Base-by-base conservation (phyloP, 1,140 invertebrate species). In the Andricus grossulariae region DNA sequence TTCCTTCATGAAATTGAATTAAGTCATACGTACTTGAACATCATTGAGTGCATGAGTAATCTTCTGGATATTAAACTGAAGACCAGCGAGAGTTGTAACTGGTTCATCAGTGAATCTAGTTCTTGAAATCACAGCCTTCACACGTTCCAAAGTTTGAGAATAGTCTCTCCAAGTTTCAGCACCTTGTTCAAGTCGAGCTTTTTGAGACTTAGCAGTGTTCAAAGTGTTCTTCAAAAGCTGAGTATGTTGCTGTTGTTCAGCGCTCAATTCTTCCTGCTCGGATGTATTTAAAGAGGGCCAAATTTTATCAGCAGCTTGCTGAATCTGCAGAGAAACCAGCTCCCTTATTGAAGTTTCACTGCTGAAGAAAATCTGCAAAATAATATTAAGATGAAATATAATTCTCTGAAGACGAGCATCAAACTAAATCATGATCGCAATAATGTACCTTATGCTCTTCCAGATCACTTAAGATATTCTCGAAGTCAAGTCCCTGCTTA, bases 401-500 rank as follows among this genome's bases (percentile, higher is more conserved):
- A 12, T 72, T 72, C 0, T 18, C 18, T 13, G 16, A 75, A 45
- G 39, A 45, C 1, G 6, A 11, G 10, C 7, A 50, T 50, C 49
- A 57, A 74, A 25, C 21, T 52, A 50, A 73, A 66, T 51, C 0
- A 19, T 12, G 13, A 19, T 19, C 18, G 3, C 12, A 21, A 12
- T 3, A 11, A 78, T 80, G 85, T 86, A 94, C 94, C 87, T 97
- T 96, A 85, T 97, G 96, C 82, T 98, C 96, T 87, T 97, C 95
- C 13, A 98, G 91, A 85, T 97, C 96, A 11, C 93, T 92, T 25
- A 95, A 91, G 7, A 98, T 94, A 81, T 96, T 97, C 82, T 97
- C 95, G 88, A 97, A 98, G 87, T 98, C 96, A 25, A 97, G 94
- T 52, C 97, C 97, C 80, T 96, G 94, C 84, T 96, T 96, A 76